These are phyloP conservation scores for Itoplectis maculator DNA, from an alignment of 2,888 invertebrate species.

Conservation along the genomic window DNA sequence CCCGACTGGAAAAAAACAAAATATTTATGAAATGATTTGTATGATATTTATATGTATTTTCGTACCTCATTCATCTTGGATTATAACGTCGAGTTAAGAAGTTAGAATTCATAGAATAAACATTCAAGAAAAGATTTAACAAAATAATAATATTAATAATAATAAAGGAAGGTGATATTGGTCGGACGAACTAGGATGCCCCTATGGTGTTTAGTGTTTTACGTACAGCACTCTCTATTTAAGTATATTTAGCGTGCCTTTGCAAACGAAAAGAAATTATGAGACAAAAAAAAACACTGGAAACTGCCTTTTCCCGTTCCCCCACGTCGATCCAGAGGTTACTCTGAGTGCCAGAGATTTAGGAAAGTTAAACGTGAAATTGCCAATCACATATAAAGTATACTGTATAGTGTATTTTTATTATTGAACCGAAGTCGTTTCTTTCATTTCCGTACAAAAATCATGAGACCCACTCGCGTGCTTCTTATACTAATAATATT, in stretches of 20 bases:
- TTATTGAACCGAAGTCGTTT: not conserved
- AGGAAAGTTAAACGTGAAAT: not conserved
- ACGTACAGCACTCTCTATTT: constrained; percentile 41
- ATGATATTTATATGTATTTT: constrained; percentile 78
- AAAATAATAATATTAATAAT: not conserved
- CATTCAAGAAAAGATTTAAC: constrained; percentile 28
- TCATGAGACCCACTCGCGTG: not conserved
- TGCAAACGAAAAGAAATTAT: constrained; percentile 22
- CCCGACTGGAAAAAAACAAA: constrained; percentile 60
- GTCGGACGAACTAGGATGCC: constrained; percentile 33
- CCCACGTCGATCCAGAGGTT: not conserved
- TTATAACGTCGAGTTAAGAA: constrained; percentile 36
- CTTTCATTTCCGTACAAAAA: constrained; percentile 7
- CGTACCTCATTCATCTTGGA: constrained; percentile 73
- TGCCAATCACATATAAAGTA: constrained; percentile 4
- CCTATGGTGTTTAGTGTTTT: constrained; percentile 40
- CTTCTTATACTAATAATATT: not conserved
- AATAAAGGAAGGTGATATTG: constrained; percentile 52
- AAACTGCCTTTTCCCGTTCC: constrained; percentile 51
- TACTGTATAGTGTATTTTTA: constrained; percentile 11
- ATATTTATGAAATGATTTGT: constrained; percentile 72
- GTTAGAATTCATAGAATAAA: constrained; percentile 46
- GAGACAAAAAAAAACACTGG: constrained; percentile 13
- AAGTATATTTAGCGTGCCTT: constrained; percentile 60
- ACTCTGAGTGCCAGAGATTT: constrained; percentile 21